These are phyloP conservation scores for Anoplius nigerrimus DNA, from an alignment of 2,888 invertebrate species.

Conservation along the genomic window DNA sequence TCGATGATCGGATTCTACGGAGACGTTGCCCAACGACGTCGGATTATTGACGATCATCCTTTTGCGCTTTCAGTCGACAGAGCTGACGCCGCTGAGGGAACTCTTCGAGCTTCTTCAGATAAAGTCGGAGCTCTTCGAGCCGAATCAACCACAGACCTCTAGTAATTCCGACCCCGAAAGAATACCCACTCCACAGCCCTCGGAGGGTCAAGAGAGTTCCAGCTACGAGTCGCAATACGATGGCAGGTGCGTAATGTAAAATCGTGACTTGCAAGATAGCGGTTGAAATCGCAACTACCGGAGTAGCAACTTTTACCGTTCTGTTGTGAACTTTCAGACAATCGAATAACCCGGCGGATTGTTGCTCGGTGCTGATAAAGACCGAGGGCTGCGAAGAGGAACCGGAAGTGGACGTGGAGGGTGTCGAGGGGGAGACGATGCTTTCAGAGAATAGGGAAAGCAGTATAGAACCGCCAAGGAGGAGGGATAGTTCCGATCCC, in stretches of 20 bases:
- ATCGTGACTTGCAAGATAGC: neutral
- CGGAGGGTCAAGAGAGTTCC: constrained; percentile 73
- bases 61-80: constrained; percentile 80
- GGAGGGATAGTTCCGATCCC: constrained; percentile 87
- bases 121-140: constrained; percentile 81
- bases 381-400: constrained; percentile 73
- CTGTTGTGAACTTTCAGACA: constrained; percentile 58
- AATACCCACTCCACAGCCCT: constrained; percentile 72
- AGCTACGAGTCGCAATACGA: constrained; percentile 74
- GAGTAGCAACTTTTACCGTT: neutral
- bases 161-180: constrained; percentile 70
- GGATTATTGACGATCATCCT: too few species aligned
- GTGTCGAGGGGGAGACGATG: constrained; percentile 74
- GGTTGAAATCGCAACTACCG: neutral
- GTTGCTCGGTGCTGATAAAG: constrained; percentile 73
- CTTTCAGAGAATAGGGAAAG: constrained; percentile 70
- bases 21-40: too few species aligned
- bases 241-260: constrained; percentile 61
- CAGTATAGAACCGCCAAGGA: constrained; percentile 77
- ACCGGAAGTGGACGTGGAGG: constrained; percentile 73
- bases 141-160: constrained; percentile 70
- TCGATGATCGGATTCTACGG: too few species aligned
- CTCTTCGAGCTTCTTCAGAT: constrained; percentile 89
- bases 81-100: constrained; percentile 89
- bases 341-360: constrained; percentile 73